Evolutionary conservation across 1,140 invertebrate genomes (phyloP).

Genomic region (Rhagoletis zephyria): DNA sequence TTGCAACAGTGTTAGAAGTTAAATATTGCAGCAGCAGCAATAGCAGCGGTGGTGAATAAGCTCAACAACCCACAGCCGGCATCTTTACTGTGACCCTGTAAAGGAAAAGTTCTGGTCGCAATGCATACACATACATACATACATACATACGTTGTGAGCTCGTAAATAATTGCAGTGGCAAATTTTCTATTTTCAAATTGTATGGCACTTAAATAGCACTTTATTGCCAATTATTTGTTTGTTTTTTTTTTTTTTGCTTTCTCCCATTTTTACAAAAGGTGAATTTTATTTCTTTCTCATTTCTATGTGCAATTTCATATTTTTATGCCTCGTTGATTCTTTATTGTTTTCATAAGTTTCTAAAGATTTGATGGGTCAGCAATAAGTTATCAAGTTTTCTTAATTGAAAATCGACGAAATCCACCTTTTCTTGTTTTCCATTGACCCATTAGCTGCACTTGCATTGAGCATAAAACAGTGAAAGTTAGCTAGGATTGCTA

Average conservation of each 20-base stretch:
- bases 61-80: neutral
- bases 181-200: neutral
- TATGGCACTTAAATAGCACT: neutral
- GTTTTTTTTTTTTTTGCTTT: neutral
- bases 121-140: neutral
- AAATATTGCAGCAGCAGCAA: neutral
- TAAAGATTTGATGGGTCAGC: neutral
- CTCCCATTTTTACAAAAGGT: neutral
- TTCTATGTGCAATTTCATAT: neutral
- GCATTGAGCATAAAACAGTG: neutral
- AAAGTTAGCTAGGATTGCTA: neutral
- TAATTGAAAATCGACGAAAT: neutral
- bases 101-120: slow-evolving; percentile 2
- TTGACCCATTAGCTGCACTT: neutral
- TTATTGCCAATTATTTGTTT: neutral
- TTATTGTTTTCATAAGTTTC: neutral
- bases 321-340: neutral
- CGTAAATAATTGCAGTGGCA: neutral
- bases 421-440: no score
- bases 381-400: neutral
- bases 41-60: neutral
- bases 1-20: neutral
- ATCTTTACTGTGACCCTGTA: neutral
- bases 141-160: neutral
- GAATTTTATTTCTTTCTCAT: neutral